Percentiles rank a stretch among this genome's conserved stretches.
These are phyloP conservation scores for Scaptomyza graminum DNA, from an alignment of 1,140 invertebrate genomes.

Conservation along the genomic window DNA sequence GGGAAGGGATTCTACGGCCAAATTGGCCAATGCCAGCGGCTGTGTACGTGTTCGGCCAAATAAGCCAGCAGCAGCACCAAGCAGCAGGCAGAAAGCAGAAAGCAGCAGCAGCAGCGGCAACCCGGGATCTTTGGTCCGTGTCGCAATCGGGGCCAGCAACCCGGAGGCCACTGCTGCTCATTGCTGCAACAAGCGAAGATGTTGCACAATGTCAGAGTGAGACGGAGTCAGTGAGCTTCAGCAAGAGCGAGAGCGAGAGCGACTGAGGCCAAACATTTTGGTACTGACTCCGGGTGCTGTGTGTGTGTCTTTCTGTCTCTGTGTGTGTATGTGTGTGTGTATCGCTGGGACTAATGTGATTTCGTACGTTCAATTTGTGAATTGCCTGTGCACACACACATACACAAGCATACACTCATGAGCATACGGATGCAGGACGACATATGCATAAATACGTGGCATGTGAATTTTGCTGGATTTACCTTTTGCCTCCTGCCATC, in stretches of 20 bases:
- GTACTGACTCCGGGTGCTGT: too few relatives aligned
- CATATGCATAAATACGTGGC: slow-evolving; percentile 79
- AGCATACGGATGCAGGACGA: slow-evolving; percentile 33
- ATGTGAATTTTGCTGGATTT: slow-evolving; percentile 65
- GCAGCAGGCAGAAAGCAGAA: too few relatives aligned
- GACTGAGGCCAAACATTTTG: too few relatives aligned
- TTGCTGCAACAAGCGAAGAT: slow-evolving; percentile 69
- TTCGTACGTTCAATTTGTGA: slow-evolving; percentile 80
- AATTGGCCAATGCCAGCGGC: slow-evolving; percentile 76
- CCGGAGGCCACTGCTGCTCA: slow-evolving; percentile 42
- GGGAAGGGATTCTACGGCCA: slow-evolving; percentile 23
- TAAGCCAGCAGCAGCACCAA: slow-evolving; percentile 38
- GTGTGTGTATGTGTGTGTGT: neutral
- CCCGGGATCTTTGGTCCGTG: slow-evolving; percentile 37
- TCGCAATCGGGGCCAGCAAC: slow-evolving; percentile 31
- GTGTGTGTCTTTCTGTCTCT: too few relatives aligned
- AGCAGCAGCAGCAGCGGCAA: slow-evolving; percentile 7
- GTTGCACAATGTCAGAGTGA: slow-evolving; percentile 46
- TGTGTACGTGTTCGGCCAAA: slow-evolving; percentile 71
- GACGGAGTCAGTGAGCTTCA: slow-evolving; percentile 25
- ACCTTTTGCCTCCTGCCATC: neutral
- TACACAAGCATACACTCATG: slow-evolving; percentile 12
- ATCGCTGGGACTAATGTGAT: slow-evolving; percentile 70
- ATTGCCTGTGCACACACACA: slow-evolving; percentile 67
- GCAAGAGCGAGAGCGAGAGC: too few relatives aligned